These are phyloP conservation scores for Lucilia cuprina DNA, from an alignment of 1,140 invertebrate genomes.

Conservation along the genomic window DNA sequence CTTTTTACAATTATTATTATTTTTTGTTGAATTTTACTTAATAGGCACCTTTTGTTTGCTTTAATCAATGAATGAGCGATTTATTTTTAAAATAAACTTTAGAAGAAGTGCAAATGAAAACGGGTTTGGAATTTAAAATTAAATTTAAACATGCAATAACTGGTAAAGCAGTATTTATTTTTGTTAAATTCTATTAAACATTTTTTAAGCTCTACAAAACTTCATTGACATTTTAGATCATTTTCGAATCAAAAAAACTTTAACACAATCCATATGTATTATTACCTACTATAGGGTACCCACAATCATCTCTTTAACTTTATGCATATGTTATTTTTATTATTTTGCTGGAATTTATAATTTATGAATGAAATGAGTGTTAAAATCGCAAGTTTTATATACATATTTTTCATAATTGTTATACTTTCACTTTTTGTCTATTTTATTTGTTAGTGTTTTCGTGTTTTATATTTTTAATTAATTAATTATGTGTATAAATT, in stretches of 20 bases:
- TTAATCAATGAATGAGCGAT: neutral
- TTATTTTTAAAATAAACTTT: neutral
- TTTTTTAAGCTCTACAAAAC: too few relatives aligned
- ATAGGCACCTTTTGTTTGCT: neutral
- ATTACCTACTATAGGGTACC: neutral
- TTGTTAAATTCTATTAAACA: too few relatives aligned
- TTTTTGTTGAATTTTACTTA: neutral
- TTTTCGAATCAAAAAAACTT: too few relatives aligned
- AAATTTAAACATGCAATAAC: too few relatives aligned
- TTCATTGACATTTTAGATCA: too few relatives aligned
- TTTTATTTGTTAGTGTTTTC: neutral
- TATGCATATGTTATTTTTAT: neutral
- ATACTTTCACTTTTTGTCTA: slow-evolving; percentile 4
- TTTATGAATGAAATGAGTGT: neutral
- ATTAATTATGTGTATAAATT: neutral
- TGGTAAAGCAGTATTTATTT: too few relatives aligned
- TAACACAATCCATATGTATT: neutral
- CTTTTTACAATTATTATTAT: neutral
- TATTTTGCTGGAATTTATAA: neutral
- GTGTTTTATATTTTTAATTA: neutral
- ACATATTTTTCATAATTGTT: neutral
- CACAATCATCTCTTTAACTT: neutral
- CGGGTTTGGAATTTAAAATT: too few relatives aligned
- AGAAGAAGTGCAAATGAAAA: neutral
- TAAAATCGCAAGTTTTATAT: neutral